phyloP scores from a whole-genome alignment of 2,888 invertebrate species.

The Erebia palarica region DNA sequence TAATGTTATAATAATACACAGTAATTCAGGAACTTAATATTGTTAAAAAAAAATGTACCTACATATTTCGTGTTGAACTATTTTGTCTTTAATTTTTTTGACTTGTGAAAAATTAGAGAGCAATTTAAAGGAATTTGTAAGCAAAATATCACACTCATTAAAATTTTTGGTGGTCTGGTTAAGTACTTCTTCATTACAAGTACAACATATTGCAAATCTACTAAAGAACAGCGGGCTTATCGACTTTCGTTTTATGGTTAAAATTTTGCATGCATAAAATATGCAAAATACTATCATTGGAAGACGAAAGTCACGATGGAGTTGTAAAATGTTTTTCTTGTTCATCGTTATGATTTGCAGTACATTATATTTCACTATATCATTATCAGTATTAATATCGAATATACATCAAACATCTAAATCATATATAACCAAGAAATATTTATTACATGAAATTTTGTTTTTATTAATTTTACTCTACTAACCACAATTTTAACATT shows the following conservation, averaged over 20 bases:
- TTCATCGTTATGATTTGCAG: constrained; percentile 47
- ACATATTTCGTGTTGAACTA: constrained; percentile 35
- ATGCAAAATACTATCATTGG: constrained; percentile 36
- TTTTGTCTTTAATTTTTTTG: constrained; percentile 39
- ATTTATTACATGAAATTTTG: constrained; percentile 35
- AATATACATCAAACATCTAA: constrained; percentile 38
- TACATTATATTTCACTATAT: constrained; percentile 53
- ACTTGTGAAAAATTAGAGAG: constrained; percentile 64
- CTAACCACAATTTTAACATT: constrained; percentile 50
- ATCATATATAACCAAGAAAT: constrained; percentile 33
- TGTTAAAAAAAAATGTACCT: constrained; percentile 37
- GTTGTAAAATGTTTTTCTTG: constrained; percentile 17
- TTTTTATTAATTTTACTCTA: constrained; percentile 38
- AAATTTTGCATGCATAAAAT: constrained; percentile 27
- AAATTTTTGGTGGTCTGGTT: constrained; percentile 72
- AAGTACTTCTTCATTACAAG: constrained; percentile 65
- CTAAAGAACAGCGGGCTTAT: constrained; percentile 55
- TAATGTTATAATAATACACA: constrained; percentile 35
- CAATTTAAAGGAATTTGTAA: constrained; percentile 55
- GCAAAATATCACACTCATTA: constrained; percentile 74
- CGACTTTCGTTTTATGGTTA: constrained; percentile 28
- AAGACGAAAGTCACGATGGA: constrained; percentile 35
- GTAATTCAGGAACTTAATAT: constrained; percentile 48
- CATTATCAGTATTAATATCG: constrained; percentile 53
- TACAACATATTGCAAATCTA: constrained; percentile 57